phyloP scores from a whole-genome alignment of 2,888 invertebrate species.

The Eupithecia pulchellata region DNA sequence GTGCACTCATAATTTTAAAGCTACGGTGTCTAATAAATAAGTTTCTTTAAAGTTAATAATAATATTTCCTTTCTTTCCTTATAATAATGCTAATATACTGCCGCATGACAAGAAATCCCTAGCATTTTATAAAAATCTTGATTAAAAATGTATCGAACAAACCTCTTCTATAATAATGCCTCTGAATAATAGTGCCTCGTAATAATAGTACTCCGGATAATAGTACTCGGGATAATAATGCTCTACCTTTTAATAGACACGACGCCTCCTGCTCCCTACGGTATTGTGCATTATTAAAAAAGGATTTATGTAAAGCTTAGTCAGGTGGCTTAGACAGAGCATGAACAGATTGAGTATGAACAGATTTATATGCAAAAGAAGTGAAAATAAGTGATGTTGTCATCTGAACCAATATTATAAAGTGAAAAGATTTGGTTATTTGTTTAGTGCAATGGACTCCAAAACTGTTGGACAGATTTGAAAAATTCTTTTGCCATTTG shows the following conservation, averaged over 20 bases:
- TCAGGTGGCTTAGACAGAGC: slow-evolving; percentile 18
- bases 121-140: slow-evolving; percentile 1
- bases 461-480: too few species aligned
- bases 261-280: slow-evolving; percentile 20
- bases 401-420: too few species aligned
- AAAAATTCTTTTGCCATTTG: too few species aligned
- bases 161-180: not conserved
- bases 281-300: slow-evolving; percentile 35
- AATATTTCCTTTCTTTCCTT: too few species aligned
- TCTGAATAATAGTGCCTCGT: not conserved
- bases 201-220: slow-evolving; percentile 17
- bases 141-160: slow-evolving; percentile 13
- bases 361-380: not conserved
- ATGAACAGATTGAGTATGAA: slow-evolving; percentile 5
- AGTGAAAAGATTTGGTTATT: too few species aligned
- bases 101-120: not conserved
- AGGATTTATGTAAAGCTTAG: slow-evolving; percentile 25
- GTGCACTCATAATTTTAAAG: too few species aligned
- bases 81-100: not conserved
- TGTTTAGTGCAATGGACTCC: too few species aligned
- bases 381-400: not conserved
- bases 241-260: slow-evolving; percentile 17
- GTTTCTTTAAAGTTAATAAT: too few species aligned
- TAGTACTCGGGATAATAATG: slow-evolving; percentile 3
- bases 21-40: too few species aligned